These are phyloP conservation scores for Ceyx margarethae DNA, from an alignment of 2,113 vertebrate species.

Conservation along the genomic window DNA sequence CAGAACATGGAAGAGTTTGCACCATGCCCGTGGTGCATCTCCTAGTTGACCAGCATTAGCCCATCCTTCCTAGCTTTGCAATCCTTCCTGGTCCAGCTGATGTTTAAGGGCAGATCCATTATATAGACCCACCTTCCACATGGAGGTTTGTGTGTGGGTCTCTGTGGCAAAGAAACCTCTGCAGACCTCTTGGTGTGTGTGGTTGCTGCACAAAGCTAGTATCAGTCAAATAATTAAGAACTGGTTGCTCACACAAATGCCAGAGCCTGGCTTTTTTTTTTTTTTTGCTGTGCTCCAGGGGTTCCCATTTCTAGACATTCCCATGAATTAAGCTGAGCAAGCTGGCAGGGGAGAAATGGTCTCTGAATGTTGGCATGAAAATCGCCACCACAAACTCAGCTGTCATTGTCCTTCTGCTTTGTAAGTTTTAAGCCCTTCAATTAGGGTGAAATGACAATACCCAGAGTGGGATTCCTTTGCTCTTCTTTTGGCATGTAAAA, in stretches of 20 bases:
- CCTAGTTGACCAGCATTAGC: background rate
- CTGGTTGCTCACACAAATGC: slow-evolving; percentile 15
- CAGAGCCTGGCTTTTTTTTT: background rate
- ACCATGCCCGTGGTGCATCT: background rate
- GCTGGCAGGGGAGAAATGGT: slow-evolving; percentile 8
- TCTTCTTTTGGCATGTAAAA: slow-evolving; percentile 2
- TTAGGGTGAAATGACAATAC: slow-evolving; percentile 47
- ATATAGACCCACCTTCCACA: background rate
- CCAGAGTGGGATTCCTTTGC: slow-evolving; percentile 46
- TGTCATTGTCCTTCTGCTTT: slow-evolving; percentile 52
- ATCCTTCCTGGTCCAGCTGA: background rate
- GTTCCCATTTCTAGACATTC: slow-evolving; percentile 60
- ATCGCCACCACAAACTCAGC: slow-evolving; percentile 36
- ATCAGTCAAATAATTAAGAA: slow-evolving; percentile 11
- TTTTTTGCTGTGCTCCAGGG: slow-evolving; percentile 36
- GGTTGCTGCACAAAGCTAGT: background rate
- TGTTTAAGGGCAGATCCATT: background rate
- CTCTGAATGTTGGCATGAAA: slow-evolving; percentile 56
- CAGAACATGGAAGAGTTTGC: background rate
- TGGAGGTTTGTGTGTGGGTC: background rate
- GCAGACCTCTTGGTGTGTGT: background rate
- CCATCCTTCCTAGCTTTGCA: background rate
- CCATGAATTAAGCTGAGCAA: slow-evolving; percentile 50
- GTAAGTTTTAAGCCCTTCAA: slow-evolving; percentile 41
- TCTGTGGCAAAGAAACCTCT: background rate